Evolutionary conservation across 1,140 invertebrate species (phyloP), one percentile per base, ranked within the genome.

Genomic region (Uloborus diversus): DNA sequence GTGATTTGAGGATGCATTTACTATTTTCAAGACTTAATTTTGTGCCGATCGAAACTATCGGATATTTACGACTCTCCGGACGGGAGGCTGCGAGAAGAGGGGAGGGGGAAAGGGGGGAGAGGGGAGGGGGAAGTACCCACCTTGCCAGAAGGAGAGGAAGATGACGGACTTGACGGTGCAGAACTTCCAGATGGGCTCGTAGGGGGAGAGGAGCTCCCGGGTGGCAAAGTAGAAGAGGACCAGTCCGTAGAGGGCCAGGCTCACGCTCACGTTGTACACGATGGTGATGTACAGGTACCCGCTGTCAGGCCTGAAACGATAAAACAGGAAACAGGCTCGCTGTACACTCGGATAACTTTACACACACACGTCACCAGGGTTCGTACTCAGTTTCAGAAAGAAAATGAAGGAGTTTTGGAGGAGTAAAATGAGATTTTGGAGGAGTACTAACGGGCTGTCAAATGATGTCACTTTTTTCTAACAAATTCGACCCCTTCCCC

Each of bases 71-170:
- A n/a, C n/a, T n/a, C n/a, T n/a, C n/a, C n/a, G n/a, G n/a, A n/a
- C n/a, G n/a, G n/a, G n/a, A n/a, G n/a, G n/a, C n/a, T n/a, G n/a
- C n/a, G n/a, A n/a, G n/a, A n/a, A n/a, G n/a, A n/a, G n/a, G n/a
- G n/a, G n/a, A n/a, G n/a, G n/a, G n/a, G n/a, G n/a, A n/a, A n/a
- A n/a, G n/a, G n/a, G n/a, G n/a, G n/a, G n/a, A n/a, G n/a, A n/a
- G n/a, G n/a, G n/a, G n/a, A n/a, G n/a, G n/a, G n/a, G n/a, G n/a
- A 66, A 56, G 33, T 35, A 85, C 87, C 87, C 88, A 98, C 96
- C 98, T 94, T 99, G 98, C 98, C 98, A 99, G 86, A 99, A 99
- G 53, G 97, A 99, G 79, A 99, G 90, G 88, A 99, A 99, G 86
- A 99, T 99, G 83, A 99, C 96, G 81, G 97, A 98, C 86, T 99